Evolutionary conservation across 2,113 vertebrate species (phyloP), one percentile per base, ranked within the genome.

Genomic region (Rhabdomys dilectus): DNA sequence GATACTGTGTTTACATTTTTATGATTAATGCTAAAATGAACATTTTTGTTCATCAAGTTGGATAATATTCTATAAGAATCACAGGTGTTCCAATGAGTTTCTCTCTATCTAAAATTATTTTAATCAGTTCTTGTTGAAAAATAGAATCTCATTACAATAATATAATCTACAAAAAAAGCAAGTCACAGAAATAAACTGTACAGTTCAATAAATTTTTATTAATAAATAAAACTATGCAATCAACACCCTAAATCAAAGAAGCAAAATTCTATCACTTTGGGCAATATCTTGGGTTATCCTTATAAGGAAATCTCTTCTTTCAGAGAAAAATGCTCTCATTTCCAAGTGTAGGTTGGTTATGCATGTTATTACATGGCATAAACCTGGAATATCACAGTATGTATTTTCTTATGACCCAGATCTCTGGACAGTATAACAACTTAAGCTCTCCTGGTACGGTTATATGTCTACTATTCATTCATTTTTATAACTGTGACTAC

Each of bases 101-200:
- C 66, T 68, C 2, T 4, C 12, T 62, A 64, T 51, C 39, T 89
- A 42, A 93, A 82, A n/a, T 92, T 88, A 91, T 70, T 89, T 96
- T 91, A 92, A 64, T 73, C n/a, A 84, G 24, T 89, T 0, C 21
- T 56, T 68, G 39, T 34, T 78, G 53, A 91, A 93, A 95, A 91
- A 89, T 58, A 45, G 1, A 19, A 48, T 66, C 21, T 91, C n/a
- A n/a, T 68, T 68, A 5, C 5, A 81, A 80, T 3, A 5, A 60
- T 81, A 9, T 56, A 64, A 91, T 48, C 80, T 58, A 81, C 12
- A 56, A 75, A 66, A 5, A 5, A 82, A 88, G 77, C 21, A 60
- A 93, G 19, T 3, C 45, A 82, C 6, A 64, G 11, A 82, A 82
- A 7, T 62, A 62, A 85, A 81, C 7, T 19, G 5, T 29, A 29